Evolutionary conservation across 2,888 invertebrate species (phyloP).

Genomic region (Nycteola revayana): DNA sequence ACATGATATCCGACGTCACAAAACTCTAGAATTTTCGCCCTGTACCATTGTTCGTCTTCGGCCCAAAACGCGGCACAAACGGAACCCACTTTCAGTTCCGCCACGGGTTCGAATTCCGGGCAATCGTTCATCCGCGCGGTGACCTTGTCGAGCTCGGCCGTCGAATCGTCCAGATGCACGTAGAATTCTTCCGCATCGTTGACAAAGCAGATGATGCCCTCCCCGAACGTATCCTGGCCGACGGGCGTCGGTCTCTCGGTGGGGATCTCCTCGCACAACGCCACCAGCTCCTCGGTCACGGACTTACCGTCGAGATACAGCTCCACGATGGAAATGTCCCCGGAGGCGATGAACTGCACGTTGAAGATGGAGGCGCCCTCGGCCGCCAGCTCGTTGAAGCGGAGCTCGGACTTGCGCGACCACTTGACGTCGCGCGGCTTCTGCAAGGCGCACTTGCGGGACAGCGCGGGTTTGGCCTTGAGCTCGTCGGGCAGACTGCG

Average conservation of each 20-base stretch:
- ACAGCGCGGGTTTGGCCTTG: constrained; percentile 80
- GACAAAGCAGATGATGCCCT: constrained; percentile 85
- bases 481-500: constrained; percentile 83
- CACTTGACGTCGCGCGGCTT: constrained; percentile 82
- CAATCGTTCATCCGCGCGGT: constrained; percentile 79
- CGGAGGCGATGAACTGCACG: constrained; percentile 85
- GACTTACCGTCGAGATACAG: constrained; percentile 83
- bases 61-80: constrained; percentile 85
- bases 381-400: constrained; percentile 85
- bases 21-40: constrained; percentile 83
- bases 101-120: constrained; percentile 70
- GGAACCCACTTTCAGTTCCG: constrained; percentile 81
- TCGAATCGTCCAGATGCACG: constrained; percentile 84
- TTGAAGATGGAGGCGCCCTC: constrained; percentile 87
- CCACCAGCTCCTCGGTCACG: constrained; percentile 82
- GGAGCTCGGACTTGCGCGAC: constrained; percentile 84
- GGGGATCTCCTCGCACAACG: constrained; percentile 70
- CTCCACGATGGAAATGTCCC: constrained; percentile 85
- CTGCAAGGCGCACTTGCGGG: constrained; percentile 83
- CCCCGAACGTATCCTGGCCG: constrained; percentile 67
- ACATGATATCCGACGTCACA: constrained; percentile 81
- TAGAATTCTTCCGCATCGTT: constrained; percentile 88
- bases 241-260: constrained; percentile 65
- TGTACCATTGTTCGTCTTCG: constrained; percentile 86
- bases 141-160: constrained; percentile 82